phyloP scores from a whole-genome alignment of 53 echinoderm and acorn worm genomes.

The Zoroaster sp. region DNA sequence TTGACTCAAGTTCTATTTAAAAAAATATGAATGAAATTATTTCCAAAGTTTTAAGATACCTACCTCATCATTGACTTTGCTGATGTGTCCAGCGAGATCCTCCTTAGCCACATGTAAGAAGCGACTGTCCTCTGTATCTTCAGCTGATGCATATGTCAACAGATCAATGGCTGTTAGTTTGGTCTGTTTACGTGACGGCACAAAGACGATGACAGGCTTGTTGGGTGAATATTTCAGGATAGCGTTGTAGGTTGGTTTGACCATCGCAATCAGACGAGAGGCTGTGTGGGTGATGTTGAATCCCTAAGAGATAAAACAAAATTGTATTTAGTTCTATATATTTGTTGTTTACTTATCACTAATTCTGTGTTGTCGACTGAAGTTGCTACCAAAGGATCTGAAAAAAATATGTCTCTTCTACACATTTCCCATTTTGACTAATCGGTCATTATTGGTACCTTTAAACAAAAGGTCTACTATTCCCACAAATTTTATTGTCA shows the following conservation, averaged over 20 bases:
- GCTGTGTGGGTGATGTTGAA: conserved; percentile 99
- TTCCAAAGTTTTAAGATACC: background rate
- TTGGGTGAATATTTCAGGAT: conserved; percentile 90
- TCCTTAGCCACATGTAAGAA: conserved; percentile 93
- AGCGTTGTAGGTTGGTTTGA: conserved; percentile 97
- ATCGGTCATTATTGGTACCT: too few relatives aligned
- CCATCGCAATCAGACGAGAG: conserved; percentile 98
- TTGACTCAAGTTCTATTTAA: too few relatives aligned
- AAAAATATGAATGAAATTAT: background rate
- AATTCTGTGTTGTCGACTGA: too few relatives aligned
- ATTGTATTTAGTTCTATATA: too few relatives aligned
- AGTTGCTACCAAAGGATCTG: too few relatives aligned
- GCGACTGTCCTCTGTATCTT: conserved; percentile 86
- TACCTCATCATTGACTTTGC: conserved; percentile 96
- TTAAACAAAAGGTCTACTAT: too few relatives aligned
- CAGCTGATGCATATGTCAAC: conserved; percentile 91
- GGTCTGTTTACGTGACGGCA: conserved; percentile 98
- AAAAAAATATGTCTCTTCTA: too few relatives aligned
- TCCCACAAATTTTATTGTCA: too few relatives aligned
- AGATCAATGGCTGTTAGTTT: conserved; percentile 99
- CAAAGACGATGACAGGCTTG: conserved; percentile 95
- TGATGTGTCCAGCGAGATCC: conserved; percentile 84
- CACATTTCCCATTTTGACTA: too few relatives aligned
- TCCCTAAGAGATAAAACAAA: too few relatives aligned
- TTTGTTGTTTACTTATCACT: too few relatives aligned